Percentiles rank a stretch among this genome's conserved stretches.
phyloP scores from a whole-genome alignment of 2,797 vertebrate genomes.

The Apodemus agrarius region DNA sequence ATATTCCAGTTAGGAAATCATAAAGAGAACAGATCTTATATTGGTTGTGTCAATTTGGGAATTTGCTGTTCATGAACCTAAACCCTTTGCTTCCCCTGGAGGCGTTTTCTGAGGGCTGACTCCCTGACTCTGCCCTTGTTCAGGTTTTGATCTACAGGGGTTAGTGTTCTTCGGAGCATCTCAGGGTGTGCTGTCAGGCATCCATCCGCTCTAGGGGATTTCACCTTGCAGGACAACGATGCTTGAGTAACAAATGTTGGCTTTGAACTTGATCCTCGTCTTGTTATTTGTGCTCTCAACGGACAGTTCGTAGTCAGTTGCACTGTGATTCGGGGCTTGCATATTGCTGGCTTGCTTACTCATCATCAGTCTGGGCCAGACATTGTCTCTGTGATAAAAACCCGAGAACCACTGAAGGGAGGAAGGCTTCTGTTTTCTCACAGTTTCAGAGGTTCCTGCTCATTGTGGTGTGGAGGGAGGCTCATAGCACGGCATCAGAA shows the following conservation, averaged over 20 bases:
- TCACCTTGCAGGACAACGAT: background rate
- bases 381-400: background rate
- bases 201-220: too few species aligned
- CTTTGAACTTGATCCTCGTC: background rate
- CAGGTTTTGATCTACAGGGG: background rate
- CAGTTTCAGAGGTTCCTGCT: background rate
- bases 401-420: background rate
- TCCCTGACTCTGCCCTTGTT: background rate
- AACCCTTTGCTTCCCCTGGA: background rate
- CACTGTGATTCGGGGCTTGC: background rate
- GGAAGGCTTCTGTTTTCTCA: background rate
- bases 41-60: background rate
- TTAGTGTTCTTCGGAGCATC: too few species aligned
- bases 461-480: background rate
- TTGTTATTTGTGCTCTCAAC: background rate
- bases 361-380: background rate
- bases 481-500: background rate
- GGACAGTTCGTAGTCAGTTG: background rate
- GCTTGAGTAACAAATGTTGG: background rate
- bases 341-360: background rate
- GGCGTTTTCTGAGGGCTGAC: background rate
- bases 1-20: background rate
- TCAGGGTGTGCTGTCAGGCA: fast-evolving
- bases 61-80: background rate
- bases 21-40: background rate